These are phyloP conservation scores for Volucella inanis DNA, from an alignment of 2,888 invertebrate species.

Conservation along the genomic window DNA sequence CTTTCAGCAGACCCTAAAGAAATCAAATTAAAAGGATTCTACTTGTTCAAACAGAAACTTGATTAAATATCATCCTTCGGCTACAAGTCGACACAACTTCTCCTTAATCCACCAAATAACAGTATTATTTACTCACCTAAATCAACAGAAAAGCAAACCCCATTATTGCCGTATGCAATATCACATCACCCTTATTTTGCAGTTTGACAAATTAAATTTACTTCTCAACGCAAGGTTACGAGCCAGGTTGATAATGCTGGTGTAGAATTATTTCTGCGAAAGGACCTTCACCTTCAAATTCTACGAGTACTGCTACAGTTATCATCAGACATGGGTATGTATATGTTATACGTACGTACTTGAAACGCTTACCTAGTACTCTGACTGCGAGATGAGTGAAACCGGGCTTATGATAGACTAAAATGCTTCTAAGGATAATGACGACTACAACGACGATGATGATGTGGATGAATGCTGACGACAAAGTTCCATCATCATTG, in stretches of 20 bases:
- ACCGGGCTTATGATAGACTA: constrained; percentile 26
- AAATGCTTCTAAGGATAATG: constrained; percentile 15
- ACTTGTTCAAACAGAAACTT: constrained; percentile 66
- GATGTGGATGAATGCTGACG: constrained; percentile 46
- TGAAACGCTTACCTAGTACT: no score
- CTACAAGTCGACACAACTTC: constrained; percentile 35
- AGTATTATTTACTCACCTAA: constrained; percentile 73
- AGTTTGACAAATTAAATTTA: constrained; percentile 70
- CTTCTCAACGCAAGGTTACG: constrained; percentile 18
- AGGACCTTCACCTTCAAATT: constrained; percentile 67
- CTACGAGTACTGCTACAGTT: background rate
- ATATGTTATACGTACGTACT: no score
- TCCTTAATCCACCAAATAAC: constrained; percentile 71
- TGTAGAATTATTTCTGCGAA: constrained; percentile 20
- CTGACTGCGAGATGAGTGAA: background rate
- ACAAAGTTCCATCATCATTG: constrained; percentile 64
- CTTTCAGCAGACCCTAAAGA: constrained; percentile 8
- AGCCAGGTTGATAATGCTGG: constrained; percentile 35
- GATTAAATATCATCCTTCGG: constrained; percentile 63
- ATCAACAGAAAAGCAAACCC: constrained; percentile 58
- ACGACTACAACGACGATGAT: background rate
- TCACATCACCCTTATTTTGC: constrained; percentile 62
- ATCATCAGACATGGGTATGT: no score
- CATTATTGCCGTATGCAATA: constrained; percentile 44
- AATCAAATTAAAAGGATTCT: constrained; percentile 73